These are phyloP conservation scores for Cariama cristata DNA, from an alignment of 2,113 vertebrate species.

Conservation along the genomic window DNA sequence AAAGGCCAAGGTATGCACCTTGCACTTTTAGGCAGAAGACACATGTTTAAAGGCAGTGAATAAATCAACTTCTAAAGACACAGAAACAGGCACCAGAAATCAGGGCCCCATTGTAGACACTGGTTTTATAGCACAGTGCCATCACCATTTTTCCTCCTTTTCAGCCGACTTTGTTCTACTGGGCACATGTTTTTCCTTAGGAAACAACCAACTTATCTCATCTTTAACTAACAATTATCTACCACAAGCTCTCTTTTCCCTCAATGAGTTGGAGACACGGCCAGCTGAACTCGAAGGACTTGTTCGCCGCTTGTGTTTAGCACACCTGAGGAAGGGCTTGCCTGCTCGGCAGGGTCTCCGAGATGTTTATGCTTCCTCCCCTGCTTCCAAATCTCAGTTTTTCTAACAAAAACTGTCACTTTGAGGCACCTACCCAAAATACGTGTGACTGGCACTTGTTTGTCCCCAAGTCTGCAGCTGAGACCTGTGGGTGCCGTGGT, in stretches of 20 bases:
- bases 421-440: neutral
- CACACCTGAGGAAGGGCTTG: neutral
- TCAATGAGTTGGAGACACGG: neutral
- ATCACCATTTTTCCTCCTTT: neutral
- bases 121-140: neutral
- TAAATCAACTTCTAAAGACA: neutral
- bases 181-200: neutral
- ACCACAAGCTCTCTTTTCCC: neutral
- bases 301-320: accelerated
- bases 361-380: neutral
- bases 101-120: neutral
- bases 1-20: neutral
- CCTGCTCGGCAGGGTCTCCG: neutral
- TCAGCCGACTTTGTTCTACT: neutral
- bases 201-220: neutral
- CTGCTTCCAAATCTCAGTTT: neutral
- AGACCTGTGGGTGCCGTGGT: neutral
- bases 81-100: neutral
- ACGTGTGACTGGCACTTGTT: neutral
- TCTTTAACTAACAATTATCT: neutral
- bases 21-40: neutral
- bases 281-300: neutral
- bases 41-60: neutral
- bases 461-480: neutral
- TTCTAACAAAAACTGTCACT: neutral